phyloP scores from a whole-genome alignment of 1,140 invertebrate species.

The Procambarus virginalis region DNA sequence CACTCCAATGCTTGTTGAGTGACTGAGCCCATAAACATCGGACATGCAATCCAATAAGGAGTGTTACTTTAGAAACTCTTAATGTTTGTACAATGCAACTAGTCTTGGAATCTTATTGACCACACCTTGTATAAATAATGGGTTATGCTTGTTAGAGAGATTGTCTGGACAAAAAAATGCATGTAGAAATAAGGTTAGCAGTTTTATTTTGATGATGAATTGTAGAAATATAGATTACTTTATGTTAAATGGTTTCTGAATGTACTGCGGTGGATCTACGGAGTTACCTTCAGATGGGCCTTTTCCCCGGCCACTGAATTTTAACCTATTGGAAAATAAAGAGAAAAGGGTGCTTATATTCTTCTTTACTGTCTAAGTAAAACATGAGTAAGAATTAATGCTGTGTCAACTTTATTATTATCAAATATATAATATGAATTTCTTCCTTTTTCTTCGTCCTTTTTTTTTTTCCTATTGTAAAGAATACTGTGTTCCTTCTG shows the following conservation, averaged over 20 bases:
- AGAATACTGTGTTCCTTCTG: conserved; percentile 16
- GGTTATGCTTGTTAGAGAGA: too few relatives aligned
- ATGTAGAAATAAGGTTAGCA: background rate
- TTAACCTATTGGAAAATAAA: conserved; percentile 22
- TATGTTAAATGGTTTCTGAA: background rate
- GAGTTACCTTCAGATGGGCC: conserved; percentile 36
- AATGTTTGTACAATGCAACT: too few relatives aligned
- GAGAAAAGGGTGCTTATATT: conserved; percentile 40
- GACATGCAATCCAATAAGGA: too few relatives aligned
- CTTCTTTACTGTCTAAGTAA: background rate
- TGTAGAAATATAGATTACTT: conserved; percentile 11
- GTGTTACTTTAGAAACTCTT: too few relatives aligned
- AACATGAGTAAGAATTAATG: background rate
- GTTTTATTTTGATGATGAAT: background rate
- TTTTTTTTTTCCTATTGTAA: background rate
- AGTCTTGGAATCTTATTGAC: too few relatives aligned
- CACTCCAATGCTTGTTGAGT: too few relatives aligned
- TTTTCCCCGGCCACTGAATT: conserved; percentile 3
- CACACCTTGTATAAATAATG: too few relatives aligned
- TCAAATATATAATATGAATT: background rate
- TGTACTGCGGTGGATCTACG: conserved; percentile 24
- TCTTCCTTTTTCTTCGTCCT: background rate
- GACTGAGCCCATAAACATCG: too few relatives aligned
- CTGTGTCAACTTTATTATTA: background rate
- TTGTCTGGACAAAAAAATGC: background rate